Percentiles rank a stretch among this genome's conserved stretches.
Evolutionary conservation across 2,797 vertebrate genomes (phyloP).

Genomic region (Poeciliopsis paucimaculata): DNA sequence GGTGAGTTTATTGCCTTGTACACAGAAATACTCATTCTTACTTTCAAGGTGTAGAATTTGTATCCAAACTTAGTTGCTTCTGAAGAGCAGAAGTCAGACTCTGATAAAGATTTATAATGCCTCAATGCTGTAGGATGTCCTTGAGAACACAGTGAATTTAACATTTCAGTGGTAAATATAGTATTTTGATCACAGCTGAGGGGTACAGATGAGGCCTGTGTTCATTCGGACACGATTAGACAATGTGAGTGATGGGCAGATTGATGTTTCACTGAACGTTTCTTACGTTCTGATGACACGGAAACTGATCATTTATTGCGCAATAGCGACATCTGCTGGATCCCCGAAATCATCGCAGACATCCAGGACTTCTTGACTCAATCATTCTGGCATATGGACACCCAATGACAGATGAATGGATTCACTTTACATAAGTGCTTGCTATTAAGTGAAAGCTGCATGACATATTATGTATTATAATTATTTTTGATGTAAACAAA

Average conservation of each 20-base stretch:
- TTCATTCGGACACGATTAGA: neutral
- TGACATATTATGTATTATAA: neutral
- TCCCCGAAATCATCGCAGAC: neutral
- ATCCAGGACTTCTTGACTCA: neutral
- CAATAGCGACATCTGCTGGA: conserved; percentile 5
- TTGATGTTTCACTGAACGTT: neutral
- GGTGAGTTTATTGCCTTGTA: neutral
- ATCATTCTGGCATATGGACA: neutral
- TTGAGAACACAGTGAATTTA: neutral
- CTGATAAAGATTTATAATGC: neutral
- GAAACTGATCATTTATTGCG: too few relatives aligned
- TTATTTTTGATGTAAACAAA: neutral
- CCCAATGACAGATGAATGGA: neutral
- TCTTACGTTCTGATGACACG: neutral
- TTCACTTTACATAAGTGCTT: neutral
- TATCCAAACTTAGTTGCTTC: neutral
- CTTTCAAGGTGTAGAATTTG: neutral
- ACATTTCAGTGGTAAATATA: neutral
- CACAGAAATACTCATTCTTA: neutral
- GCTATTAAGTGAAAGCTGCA: neutral
- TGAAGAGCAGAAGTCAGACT: neutral
- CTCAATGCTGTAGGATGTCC: neutral
- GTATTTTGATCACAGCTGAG: neutral
- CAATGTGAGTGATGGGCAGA: neutral
- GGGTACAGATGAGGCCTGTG: neutral